Evolutionary conservation across 2,797 vertebrate genomes (phyloP).

Genomic region (Zalophus californianus): DNA sequence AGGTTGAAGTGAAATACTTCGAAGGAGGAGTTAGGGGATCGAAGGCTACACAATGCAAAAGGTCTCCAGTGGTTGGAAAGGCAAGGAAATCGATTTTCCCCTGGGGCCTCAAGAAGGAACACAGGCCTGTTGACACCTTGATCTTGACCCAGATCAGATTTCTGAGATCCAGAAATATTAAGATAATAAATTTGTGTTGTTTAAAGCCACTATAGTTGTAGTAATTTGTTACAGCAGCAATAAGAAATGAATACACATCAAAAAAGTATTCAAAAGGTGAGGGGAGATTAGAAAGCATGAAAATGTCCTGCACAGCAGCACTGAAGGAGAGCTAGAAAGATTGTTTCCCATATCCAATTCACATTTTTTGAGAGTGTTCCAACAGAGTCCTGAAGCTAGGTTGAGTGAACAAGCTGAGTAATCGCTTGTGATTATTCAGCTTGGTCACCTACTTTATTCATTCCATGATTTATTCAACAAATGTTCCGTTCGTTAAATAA

Average conservation of each 20-base stretch:
- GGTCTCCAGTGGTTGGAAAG: not conserved
- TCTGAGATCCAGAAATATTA: not conserved
- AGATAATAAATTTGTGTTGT: not conserved
- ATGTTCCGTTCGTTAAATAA: conserved; percentile 15
- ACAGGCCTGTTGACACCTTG: not conserved
- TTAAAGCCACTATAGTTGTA: not conserved
- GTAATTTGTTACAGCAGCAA: not conserved
- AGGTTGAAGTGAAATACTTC: not conserved
- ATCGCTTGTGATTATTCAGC: not conserved
- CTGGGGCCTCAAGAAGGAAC: not conserved
- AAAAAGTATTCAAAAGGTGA: not conserved
- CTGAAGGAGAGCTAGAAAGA: not conserved
- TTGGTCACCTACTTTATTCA: conserved; percentile 29
- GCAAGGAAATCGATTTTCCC: not conserved
- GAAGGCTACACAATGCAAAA: not conserved
- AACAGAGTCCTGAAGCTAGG: not conserved
- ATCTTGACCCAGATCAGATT: not conserved
- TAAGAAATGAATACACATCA: not conserved
- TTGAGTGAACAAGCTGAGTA: not conserved
- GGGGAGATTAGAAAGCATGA: not conserved
- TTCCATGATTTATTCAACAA: conserved; percentile 41
- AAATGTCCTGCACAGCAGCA: not conserved
- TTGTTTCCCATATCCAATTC: not conserved
- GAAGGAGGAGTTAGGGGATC: not conserved
- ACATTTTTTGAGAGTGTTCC: not conserved